Evolutionary conservation across 2,797 vertebrate species (phyloP).

Genomic region (Scleropages formosus): DNA sequence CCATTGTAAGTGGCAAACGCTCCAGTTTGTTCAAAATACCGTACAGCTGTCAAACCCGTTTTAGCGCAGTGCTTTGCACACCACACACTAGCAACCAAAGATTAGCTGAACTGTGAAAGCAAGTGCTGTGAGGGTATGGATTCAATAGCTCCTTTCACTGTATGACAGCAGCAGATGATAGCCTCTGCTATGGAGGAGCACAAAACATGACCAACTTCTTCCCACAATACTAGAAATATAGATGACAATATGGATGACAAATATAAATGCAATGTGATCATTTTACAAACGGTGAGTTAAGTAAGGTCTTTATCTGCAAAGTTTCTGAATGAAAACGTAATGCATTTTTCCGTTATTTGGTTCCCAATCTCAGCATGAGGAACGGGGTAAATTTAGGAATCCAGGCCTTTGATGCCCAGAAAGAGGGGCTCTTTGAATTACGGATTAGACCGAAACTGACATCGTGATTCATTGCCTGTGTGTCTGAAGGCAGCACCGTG

Average conservation of each 20-base stretch:
- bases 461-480: conserved; percentile 15
- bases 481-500: conserved; percentile 5
- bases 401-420: background rate
- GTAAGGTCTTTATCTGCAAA: background rate
- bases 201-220: too few species aligned
- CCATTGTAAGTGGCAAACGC: too few species aligned
- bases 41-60: too few species aligned
- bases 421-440: conserved; percentile 6
- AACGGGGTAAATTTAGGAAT: background rate
- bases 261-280: conserved; percentile 9
- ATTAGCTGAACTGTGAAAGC: too few species aligned
- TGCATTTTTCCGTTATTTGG: conserved; percentile 16
- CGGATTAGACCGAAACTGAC: conserved; percentile 9
- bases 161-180: too few species aligned
- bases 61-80: too few species aligned
- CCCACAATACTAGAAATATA: too few species aligned
- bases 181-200: too few species aligned
- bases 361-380: conserved; percentile 4
- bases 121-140: too few species aligned
- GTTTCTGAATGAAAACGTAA: background rate
- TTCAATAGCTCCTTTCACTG: too few species aligned
- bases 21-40: too few species aligned
- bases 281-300: conserved; percentile 7
- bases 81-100: too few species aligned
- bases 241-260: background rate